A percentile compares a stretch with the other conserved stretches of the same genome.
phyloP scores from a whole-genome alignment of 64 coral and sea anemone species.

The Platygyra sinensis region DNA sequence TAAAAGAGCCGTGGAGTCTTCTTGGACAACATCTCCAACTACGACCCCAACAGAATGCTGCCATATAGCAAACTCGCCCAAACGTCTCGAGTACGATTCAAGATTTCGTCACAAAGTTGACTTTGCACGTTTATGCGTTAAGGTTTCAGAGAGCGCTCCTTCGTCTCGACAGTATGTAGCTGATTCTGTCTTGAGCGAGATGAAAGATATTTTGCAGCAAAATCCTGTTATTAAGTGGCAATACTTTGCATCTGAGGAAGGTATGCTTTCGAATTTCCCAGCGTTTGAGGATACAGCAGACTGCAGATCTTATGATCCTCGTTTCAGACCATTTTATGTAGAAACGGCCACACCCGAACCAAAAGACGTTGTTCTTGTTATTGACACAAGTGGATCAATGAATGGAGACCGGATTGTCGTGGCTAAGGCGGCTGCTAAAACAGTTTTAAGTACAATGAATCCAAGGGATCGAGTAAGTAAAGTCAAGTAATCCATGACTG shows the following conservation, averaged over 20 bases:
- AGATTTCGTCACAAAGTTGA: slow-evolving; percentile 54
- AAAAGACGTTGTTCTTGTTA: slow-evolving; percentile 68
- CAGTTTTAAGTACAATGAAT: slow-evolving; percentile 65
- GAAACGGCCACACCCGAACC: slow-evolving; percentile 59
- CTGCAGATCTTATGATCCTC: slow-evolving; percentile 59
- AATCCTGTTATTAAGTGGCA: slow-evolving; percentile 47
- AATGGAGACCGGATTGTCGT: background rate
- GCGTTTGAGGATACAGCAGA: background rate
- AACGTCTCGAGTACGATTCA: slow-evolving; percentile 22
- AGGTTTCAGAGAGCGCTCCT: background rate
- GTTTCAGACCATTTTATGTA: slow-evolving; percentile 70
- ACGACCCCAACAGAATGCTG: slow-evolving; percentile 40
- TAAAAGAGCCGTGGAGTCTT: slow-evolving; percentile 20
- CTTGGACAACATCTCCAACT: background rate
- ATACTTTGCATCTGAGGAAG: slow-evolving; percentile 58
- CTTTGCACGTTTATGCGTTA: slow-evolving; percentile 1
- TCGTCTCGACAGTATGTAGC: background rate
- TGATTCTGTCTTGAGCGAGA: background rate
- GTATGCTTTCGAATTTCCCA: slow-evolving; percentile 24
- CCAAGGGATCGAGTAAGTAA: slow-evolving; percentile 61
- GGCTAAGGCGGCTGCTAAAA: slow-evolving; percentile 68
- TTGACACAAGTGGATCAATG: slow-evolving; percentile 74
- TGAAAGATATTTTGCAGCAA: slow-evolving; percentile 30
- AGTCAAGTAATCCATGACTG: background rate
- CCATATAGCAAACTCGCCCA: background rate